Evolutionary conservation across 2,797 vertebrate genomes (phyloP), one percentile per base, ranked within the genome.

Genomic region (Cossypha niveicapilla): DNA sequence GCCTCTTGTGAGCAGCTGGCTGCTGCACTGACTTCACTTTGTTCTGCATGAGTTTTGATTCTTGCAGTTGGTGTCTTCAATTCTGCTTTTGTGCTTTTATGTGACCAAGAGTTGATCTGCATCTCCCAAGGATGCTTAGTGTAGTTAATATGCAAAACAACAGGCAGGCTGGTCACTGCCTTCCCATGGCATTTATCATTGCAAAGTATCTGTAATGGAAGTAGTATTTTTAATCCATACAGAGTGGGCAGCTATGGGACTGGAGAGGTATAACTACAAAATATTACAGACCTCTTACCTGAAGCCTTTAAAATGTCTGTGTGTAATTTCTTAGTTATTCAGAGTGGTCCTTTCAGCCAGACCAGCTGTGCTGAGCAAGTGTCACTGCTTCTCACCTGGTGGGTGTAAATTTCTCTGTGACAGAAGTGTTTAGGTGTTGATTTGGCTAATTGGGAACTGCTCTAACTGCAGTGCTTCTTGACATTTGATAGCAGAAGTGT

Each of bases 31-130:
- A 13, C 24, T 73, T 45, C 25, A 34, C 2, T 47, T 77, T 76
- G 22, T 50, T 82, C 72, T 76, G 41, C 34, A 37, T 80, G 54
- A 42, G 28, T 37, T 58, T 62, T 66, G 63, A 23, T 48, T 61
- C 11, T 48, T 74, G 34, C 1, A 8, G 0, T 19, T 13, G 1
- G 35, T 56, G 39, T 14, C 22, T 53, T 80, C 34, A 23, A 2
- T 45, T 60, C 37, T 72, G 22, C 51, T 34, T 14, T 28, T 34
- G n/a, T 85, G 34, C 32, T 60, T 51, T 57, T 61, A 32, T 39
- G 23, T 74, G 51, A 12, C 14, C 9, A 17, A 3, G 37, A 56
- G 30, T 27, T 47, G 41, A 54, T 22, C 17, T 68, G 17, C 32
- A n/a, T 67, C 24, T 72, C 41, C 70, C 21, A 23, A 23, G 22